A percentile compares a stretch with the other conserved stretches of the same genome.
Evolutionary conservation across 2,113 vertebrate species (phyloP).

Genomic region (Polyodon spathula): DNA sequence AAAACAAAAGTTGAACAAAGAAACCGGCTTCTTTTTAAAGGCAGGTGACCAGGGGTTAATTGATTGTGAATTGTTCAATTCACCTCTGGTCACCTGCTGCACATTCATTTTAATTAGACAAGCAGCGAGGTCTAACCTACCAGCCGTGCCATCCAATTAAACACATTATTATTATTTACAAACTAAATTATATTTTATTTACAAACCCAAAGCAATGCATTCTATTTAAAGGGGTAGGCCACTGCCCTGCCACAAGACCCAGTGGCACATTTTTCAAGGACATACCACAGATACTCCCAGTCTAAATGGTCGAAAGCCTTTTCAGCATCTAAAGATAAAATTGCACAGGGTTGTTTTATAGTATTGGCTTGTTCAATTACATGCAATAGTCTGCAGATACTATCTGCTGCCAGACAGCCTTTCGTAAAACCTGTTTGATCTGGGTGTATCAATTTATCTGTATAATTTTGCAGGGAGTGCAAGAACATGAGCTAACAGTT

Average conservation of each 20-base stretch:
- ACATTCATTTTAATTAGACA: no score
- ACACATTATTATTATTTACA: constrained; percentile 8
- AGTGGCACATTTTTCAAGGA: constrained; percentile 6
- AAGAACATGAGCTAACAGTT: constrained; percentile 8
- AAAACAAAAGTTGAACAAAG: no score
- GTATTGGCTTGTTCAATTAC: constrained; percentile 10
- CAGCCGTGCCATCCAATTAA: not conserved
- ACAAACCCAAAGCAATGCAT: not conserved
- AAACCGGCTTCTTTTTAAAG: no score
- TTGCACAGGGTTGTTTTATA: not conserved
- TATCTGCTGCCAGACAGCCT: not conserved
- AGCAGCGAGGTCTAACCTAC: no score
- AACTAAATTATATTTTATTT: constrained; percentile 6
- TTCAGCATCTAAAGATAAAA: constrained; percentile 19
- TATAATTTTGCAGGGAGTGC: constrained; percentile 4
- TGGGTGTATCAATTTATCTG: constrained; percentile 11
- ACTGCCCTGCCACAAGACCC: not conserved
- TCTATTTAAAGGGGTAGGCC: no score
- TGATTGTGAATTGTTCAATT: no score
- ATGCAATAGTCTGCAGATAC: constrained; percentile 1
- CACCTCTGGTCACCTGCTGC: no score
- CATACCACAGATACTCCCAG: constrained; percentile 5
- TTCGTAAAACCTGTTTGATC: constrained; percentile 9
- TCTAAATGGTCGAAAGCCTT: constrained; percentile 16
- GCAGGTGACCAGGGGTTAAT: no score